Percentiles rank a stretch among this genome's conserved stretches.
Conservation (phyloP, 2,797 vertebrate genomes). For the Muscicapa comitata region DNA sequence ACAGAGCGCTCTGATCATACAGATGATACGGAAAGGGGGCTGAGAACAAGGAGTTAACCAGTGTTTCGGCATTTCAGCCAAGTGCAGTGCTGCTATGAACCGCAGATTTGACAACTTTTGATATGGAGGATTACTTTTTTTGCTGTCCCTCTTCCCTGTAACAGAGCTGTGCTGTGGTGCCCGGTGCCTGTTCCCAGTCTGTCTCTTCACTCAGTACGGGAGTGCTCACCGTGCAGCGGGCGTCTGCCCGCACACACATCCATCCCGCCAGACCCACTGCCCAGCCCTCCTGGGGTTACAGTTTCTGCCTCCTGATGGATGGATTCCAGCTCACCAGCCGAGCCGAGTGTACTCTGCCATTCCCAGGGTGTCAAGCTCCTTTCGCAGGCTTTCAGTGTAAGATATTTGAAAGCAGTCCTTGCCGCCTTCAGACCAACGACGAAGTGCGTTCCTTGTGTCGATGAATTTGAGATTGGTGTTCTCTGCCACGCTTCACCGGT, state of each 20-base stretch:
- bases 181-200: accelerated
- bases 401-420: neutral
- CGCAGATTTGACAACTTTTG: neutral
- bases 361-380: neutral
- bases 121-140: neutral
- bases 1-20: neutral
- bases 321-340: neutral
- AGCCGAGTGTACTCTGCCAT: neutral
- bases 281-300: neutral
- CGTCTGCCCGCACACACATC: accelerated
- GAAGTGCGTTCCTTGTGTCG: neutral
- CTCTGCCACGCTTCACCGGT: neutral
- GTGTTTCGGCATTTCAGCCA: neutral
- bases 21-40: accelerated
- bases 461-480: neutral
- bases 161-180: neutral
- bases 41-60: neutral
- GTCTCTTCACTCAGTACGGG: accelerated
- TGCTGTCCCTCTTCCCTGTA: neutral
- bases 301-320: neutral
- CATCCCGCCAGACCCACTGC: neutral
- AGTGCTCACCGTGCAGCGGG: accelerated
- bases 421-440: neutral
- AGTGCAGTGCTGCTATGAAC: neutral
- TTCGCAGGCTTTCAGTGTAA: neutral